A percentile compares a stretch with the other conserved stretches of the same genome.
Evolutionary conservation across 2,888 invertebrate species (phyloP).

Genomic region (Drosophila neonasuta): DNA sequence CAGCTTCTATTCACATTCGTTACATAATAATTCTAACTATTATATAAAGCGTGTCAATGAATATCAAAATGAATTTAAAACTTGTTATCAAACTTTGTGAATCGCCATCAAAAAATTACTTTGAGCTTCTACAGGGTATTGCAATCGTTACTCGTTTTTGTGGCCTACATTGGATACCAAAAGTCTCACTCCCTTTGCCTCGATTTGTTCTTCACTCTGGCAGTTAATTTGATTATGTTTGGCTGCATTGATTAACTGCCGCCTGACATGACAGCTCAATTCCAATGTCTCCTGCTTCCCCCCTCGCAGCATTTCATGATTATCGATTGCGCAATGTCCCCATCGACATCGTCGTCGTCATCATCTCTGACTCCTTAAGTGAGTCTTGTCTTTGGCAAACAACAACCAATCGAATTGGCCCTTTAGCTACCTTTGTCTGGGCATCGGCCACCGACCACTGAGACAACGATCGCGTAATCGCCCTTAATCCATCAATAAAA

Average conservation of each 20-base stretch:
- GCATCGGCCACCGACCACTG: constrained; percentile 44
- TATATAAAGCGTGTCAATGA: too few species aligned
- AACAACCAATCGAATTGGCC: constrained; percentile 63
- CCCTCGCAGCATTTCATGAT: constrained; percentile 60
- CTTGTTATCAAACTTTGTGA: too few species aligned
- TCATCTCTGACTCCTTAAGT: constrained; percentile 5
- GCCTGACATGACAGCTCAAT: constrained; percentile 81
- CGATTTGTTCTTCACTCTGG: constrained; percentile 58
- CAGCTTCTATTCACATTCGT: neutral
- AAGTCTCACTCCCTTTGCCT: constrained; percentile 5
- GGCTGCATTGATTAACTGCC: constrained; percentile 80
- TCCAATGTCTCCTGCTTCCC: constrained; percentile 43
- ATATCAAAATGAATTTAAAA: too few species aligned
- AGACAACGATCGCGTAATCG: constrained; percentile 81
- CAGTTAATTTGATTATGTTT: constrained; percentile 76
- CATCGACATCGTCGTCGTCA: constrained; percentile 43
- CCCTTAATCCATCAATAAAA: constrained; percentile 82
- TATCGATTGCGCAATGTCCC: constrained; percentile 77
- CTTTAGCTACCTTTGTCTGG: constrained; percentile 56
- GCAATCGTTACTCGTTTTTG: constrained; percentile 1
- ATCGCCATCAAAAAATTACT: too few species aligned
- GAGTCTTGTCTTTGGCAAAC: constrained; percentile 58
- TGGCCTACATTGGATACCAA: constrained; percentile 14
- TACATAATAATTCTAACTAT: too few species aligned
- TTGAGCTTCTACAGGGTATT: constrained; percentile 1